These are phyloP conservation scores for Spilogale gracilis DNA, from an alignment of 2,113 vertebrate genomes.

Conservation along the genomic window DNA sequence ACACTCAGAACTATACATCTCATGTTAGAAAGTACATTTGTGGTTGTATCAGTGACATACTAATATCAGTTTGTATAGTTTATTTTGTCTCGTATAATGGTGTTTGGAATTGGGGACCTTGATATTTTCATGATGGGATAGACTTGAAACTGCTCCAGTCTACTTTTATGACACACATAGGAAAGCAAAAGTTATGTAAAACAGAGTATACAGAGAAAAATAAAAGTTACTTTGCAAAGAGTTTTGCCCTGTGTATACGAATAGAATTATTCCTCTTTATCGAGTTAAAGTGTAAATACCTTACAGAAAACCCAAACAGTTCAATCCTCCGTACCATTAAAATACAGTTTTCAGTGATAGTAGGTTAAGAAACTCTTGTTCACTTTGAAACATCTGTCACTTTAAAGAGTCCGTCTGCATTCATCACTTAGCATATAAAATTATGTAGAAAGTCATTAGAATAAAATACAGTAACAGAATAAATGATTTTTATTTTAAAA, in stretches of 20 bases:
- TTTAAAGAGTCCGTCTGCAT: slow-evolving; percentile 8
- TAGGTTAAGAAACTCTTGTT: slow-evolving; percentile 40
- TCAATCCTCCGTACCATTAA: slow-evolving; percentile 63
- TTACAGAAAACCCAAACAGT: background rate
- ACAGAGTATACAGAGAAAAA: background rate
- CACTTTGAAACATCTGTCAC: slow-evolving; percentile 15
- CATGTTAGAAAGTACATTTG: slow-evolving; percentile 70
- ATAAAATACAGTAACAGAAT: slow-evolving; percentile 31
- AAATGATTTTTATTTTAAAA: slow-evolving; percentile 66
- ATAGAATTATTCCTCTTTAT: background rate
- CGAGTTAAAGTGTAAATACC: background rate
- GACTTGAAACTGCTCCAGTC: background rate
- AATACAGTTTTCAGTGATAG: slow-evolving; percentile 71
- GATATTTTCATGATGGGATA: background rate
- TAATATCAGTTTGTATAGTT: background rate
- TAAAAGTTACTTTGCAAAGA: background rate
- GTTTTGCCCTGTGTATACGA: background rate
- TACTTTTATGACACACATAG: background rate
- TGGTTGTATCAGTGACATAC: slow-evolving; percentile 28
- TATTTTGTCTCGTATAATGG: background rate
- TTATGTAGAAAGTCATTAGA: slow-evolving; percentile 62
- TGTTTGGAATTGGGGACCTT: background rate
- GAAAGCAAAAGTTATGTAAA: background rate
- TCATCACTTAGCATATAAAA: slow-evolving; percentile 52
- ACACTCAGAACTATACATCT: slow-evolving; percentile 49